Conservation (phyloP, 2,797 vertebrate genomes). For the Tapirus indicus region DNA sequence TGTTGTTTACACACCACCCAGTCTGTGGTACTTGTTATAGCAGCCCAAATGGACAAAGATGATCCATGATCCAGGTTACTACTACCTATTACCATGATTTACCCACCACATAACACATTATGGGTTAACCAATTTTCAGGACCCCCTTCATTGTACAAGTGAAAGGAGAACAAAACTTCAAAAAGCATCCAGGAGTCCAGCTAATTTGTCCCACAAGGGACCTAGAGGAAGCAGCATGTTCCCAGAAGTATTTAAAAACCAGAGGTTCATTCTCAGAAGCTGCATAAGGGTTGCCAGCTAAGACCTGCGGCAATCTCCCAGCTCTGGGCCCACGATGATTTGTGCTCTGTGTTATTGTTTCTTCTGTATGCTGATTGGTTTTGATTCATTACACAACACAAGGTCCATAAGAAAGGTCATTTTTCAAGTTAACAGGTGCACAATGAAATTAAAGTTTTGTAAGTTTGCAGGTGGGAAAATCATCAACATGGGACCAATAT, state of each 20-base stretch:
- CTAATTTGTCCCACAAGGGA: slow-evolving; percentile 35
- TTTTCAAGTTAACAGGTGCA: slow-evolving; percentile 80
- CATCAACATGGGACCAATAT: not conserved
- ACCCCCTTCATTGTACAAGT: not conserved
- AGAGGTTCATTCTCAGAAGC: slow-evolving; percentile 1
- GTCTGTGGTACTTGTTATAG: not conserved
- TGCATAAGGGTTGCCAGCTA: not conserved
- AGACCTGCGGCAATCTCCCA: not conserved
- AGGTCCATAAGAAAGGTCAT: slow-evolving; percentile 72
- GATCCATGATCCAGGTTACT: not conserved
- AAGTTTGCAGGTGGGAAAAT: slow-evolving; percentile 67
- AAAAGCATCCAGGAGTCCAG: slow-evolving; percentile 33
- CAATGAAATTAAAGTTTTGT: slow-evolving; percentile 78
- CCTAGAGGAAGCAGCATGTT: not conserved
- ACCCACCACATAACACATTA: not conserved
- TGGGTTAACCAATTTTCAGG: not conserved
- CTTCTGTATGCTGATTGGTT: slow-evolving; percentile 72
- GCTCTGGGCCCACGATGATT: not conserved
- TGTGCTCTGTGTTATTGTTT: slow-evolving; percentile 12
- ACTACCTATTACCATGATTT: not conserved
- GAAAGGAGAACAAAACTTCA: slow-evolving; percentile 39
- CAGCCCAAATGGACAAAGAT: too few species aligned
- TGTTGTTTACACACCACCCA: not conserved
- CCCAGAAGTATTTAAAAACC: slow-evolving; percentile 54
- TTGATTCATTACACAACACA: slow-evolving; percentile 72